Evolutionary conservation across 2,113 vertebrate species (phyloP).

Genomic region (Amazona vittata): DNA sequence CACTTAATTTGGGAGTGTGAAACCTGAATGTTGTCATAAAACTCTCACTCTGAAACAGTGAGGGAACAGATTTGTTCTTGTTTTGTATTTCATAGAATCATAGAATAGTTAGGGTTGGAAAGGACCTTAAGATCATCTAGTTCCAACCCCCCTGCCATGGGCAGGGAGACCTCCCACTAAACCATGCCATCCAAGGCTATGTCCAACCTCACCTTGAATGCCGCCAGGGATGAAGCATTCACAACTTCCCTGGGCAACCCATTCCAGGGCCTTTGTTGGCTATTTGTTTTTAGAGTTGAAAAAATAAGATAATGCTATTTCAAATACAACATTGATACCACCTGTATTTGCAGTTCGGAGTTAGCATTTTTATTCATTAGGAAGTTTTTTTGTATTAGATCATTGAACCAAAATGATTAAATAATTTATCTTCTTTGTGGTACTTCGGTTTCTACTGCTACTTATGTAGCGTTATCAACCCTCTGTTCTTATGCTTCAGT

Average conservation of each 20-base stretch:
- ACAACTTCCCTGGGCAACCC: no score
- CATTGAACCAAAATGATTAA: background rate
- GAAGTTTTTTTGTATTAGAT: background rate
- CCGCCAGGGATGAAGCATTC: no score
- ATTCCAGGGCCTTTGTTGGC: background rate
- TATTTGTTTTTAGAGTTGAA: background rate
- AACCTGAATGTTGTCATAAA: background rate
- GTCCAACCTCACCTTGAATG: no score
- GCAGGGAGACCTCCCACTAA: no score
- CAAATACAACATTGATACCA: background rate
- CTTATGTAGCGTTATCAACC: background rate
- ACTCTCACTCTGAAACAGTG: background rate
- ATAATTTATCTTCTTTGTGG: background rate
- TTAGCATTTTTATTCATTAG: background rate
- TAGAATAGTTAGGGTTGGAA: no score
- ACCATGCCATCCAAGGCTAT: no score
- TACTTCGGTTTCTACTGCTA: background rate
- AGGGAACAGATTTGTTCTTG: background rate
- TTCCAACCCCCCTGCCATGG: no score
- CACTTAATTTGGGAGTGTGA: background rate
- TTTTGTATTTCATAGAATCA: background rate
- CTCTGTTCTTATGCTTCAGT: background rate
- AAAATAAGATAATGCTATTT: background rate
- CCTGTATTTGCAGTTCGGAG: background rate
- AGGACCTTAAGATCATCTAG: no score